Evolutionary conservation across 1,140 invertebrate genomes (phyloP), one percentile per base, ranked within the genome.

Genomic region (Harpegnathos saltator): DNA sequence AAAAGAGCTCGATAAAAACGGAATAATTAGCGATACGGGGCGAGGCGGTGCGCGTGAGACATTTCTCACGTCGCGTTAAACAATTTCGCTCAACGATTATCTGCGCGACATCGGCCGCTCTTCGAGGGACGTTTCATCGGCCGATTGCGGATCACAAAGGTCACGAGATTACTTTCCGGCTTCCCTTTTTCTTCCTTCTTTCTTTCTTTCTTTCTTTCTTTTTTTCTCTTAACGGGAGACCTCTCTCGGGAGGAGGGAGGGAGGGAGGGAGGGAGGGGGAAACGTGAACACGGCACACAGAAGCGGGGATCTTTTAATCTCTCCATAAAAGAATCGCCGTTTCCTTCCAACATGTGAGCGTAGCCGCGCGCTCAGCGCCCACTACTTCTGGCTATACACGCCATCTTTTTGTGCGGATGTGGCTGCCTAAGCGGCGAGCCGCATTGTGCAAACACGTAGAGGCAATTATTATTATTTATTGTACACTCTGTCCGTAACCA

Each of bases 401-500:
- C 68, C 72, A 85, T 86, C 71, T 84, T 73, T 82, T 82, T 63
- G 33, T 81, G 61, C 63, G 82, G 59, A 77, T 85, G 71, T 78
- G 77, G 74, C 83, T 65, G 85, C 83, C 88, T 94, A 94, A 94
- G 93, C 91, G 85, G 68, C 85, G 72, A 52, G 61, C 74, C 75
- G 89, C 86, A 93, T 94, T 94, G 93, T 94, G 90, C 86, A 91
- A 92, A 93, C 93, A 94, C 93, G 93, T 94, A 94, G 89, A 81
- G 83, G 87, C 90, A 92, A 94, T 94, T 91, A 93, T 92, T 91
- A 92, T 94, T 93, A 92, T 93, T 93, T 94, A 93, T 93, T 92
- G 89, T 84, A 73, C 90, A 86, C 90, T 91, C 91, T 85, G 86
- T 80, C 82, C 61, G 80, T 85, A 89, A 90, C 85, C 85, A 85